Percentiles rank a stretch among this genome's conserved stretches.
Conservation (phyloP, 2,113 vertebrate genomes). For the Cephalopterus ornatus region DNA sequence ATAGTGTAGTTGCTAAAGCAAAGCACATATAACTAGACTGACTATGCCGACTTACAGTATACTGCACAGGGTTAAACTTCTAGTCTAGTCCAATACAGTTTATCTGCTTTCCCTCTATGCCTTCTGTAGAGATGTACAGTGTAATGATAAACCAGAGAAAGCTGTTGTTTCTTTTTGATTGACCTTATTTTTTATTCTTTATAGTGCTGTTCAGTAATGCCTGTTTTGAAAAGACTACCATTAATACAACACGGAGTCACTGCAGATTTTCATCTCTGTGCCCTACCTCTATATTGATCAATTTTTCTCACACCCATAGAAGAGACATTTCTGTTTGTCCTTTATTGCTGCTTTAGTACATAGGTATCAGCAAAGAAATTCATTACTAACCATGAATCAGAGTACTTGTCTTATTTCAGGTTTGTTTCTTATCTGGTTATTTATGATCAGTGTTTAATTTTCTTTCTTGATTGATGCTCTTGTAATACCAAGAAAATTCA, state of each 20-base stretch:
- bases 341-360: not conserved
- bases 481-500: slow-evolving; percentile 21
- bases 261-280: not conserved
- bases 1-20: not conserved
- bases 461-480: slow-evolving; percentile 46
- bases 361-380: not conserved
- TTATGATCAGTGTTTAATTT: slow-evolving; percentile 43
- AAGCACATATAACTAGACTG: not conserved
- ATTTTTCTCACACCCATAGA: not conserved
- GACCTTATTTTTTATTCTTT: not conserved
- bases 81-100: rapidly evolving
- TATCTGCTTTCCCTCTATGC: not conserved
- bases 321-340: not conserved
- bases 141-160: not conserved
- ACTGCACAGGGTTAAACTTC: not conserved
- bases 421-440: slow-evolving; percentile 52
- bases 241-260: not conserved
- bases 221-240: not conserved
- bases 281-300: not conserved
- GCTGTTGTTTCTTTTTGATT: not conserved
- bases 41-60: not conserved
- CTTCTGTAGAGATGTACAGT: not conserved
- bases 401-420: slow-evolving; percentile 19
- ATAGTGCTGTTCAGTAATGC: not conserved
- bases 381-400: not conserved